Percentiles rank a stretch among this genome's conserved stretches.
Conservation (phyloP, 2,113 vertebrate species). For the Vidua macroura region DNA sequence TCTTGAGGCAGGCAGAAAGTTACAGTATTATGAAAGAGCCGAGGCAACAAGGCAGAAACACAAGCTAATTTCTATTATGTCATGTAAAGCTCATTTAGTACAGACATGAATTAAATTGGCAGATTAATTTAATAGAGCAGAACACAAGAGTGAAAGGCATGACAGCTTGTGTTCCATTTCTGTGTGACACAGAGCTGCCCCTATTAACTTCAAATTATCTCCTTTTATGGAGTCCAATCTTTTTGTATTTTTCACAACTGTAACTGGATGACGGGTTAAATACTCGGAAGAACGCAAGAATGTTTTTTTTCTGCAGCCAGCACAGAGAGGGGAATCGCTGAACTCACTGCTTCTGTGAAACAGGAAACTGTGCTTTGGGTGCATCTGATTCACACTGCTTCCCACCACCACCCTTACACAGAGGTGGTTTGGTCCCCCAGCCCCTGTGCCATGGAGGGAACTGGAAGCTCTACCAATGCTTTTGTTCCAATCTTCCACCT, state of each 20-base stretch:
- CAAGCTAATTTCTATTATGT: neutral
- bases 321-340: neutral
- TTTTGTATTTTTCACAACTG: conserved; percentile 45
- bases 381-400: neutral
- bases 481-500: neutral
- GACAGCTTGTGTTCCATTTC: neutral
- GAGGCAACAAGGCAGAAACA: neutral
- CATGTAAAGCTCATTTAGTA: conserved; percentile 9
- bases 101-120: conserved; percentile 31
- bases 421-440: neutral
- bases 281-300: conserved; percentile 36
- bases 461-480: neutral
- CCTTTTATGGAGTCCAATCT: conserved; percentile 52
- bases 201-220: conserved; percentile 57
- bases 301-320: conserved; percentile 27
- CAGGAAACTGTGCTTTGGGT: conserved; percentile 30
- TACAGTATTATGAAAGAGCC: neutral
- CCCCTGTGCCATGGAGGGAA: neutral
- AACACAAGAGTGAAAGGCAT: conserved; percentile 8
- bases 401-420: accelerated
- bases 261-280: conserved; percentile 44
- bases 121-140: conserved; percentile 38
- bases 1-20: neutral
- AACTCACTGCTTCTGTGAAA: neutral
- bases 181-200: neutral